Conservation (phyloP, 2,888 invertebrate genomes). For the Trichogramma dendrolimi region DNA sequence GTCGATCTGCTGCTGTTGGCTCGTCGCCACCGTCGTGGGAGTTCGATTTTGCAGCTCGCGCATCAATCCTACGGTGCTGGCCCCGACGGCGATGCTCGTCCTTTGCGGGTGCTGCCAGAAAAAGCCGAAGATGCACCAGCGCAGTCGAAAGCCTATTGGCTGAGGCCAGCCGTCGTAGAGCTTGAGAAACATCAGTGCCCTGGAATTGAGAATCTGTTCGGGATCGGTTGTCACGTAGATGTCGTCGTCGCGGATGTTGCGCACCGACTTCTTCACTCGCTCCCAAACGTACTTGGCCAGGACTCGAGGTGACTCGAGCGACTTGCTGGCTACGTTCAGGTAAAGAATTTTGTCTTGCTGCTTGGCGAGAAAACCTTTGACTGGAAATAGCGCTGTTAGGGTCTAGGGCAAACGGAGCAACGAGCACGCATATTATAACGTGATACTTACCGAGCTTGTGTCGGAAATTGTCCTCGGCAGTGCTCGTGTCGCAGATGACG, state of each 20-base stretch:
- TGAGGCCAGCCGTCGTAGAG: slow-evolving; percentile 64
- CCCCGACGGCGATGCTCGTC: slow-evolving; percentile 57
- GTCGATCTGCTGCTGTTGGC: slow-evolving; percentile 35
- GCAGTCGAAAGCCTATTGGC: slow-evolving; percentile 59
- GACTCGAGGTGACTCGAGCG: slow-evolving; percentile 36
- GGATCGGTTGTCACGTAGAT: slow-evolving; percentile 58
- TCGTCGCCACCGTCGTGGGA: slow-evolving; percentile 35
- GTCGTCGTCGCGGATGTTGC: slow-evolving; percentile 56
- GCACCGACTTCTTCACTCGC: slow-evolving; percentile 48
- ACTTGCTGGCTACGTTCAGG: slow-evolving; percentile 43
- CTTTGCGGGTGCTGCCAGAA: slow-evolving; percentile 64
- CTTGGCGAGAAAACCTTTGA: slow-evolving; percentile 53
- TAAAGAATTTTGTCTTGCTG: slow-evolving; percentile 58
- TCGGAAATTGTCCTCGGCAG: slow-evolving; percentile 50
- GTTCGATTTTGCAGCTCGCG: slow-evolving; percentile 45
- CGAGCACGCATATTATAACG: neutral
- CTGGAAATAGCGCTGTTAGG: neutral
- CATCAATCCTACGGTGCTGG: slow-evolving; percentile 52
- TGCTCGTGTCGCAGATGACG: slow-evolving; percentile 57
- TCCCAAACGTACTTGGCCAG: slow-evolving; percentile 52
- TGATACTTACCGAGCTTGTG: slow-evolving; percentile 45
- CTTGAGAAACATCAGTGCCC: slow-evolving; percentile 65
- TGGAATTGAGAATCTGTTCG: slow-evolving; percentile 60
- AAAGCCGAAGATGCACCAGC: slow-evolving; percentile 66
- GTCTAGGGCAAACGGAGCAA: slow-evolving; percentile 6